A percentile compares a stretch with the other conserved stretches of the same genome.
phyloP scores from a whole-genome alignment of 2,797 vertebrate genomes.

The Tapera naevia region DNA sequence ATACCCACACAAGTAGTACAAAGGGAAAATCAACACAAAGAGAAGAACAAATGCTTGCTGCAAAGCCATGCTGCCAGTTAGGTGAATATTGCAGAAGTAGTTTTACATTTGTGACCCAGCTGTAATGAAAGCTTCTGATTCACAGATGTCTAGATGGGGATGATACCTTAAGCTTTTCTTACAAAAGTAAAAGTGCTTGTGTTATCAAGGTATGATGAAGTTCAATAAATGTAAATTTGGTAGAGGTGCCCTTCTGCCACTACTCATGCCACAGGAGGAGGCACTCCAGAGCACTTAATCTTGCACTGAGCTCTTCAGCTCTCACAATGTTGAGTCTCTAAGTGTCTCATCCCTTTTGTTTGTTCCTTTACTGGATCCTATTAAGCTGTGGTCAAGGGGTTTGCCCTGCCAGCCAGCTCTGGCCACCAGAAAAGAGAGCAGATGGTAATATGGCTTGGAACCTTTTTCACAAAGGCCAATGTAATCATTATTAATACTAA shows the following conservation, averaged over 20 bases:
- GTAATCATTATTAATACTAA: background rate
- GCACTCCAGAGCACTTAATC: conserved; percentile 2
- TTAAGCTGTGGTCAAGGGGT: background rate
- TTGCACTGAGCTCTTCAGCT: background rate
- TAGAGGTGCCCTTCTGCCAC: background rate
- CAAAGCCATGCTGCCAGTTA: background rate
- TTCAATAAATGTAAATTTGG: background rate
- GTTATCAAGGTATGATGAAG: background rate
- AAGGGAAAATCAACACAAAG: background rate
- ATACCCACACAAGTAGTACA: background rate
- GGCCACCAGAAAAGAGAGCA: background rate
- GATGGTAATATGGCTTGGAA: background rate
- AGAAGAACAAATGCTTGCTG: background rate
- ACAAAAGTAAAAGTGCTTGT: background rate
- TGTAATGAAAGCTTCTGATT: background rate
- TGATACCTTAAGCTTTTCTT: background rate
- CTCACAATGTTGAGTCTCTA: background rate
- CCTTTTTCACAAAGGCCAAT: background rate
- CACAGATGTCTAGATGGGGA: background rate
- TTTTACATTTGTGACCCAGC: background rate
- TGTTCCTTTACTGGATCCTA: background rate
- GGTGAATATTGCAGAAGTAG: background rate
- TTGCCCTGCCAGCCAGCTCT: background rate
- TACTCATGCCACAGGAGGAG: background rate
- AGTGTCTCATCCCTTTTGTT: background rate